These are phyloP conservation scores for Carterocephalus palaemon DNA, from an alignment of 2,888 invertebrate genomes.

Conservation along the genomic window DNA sequence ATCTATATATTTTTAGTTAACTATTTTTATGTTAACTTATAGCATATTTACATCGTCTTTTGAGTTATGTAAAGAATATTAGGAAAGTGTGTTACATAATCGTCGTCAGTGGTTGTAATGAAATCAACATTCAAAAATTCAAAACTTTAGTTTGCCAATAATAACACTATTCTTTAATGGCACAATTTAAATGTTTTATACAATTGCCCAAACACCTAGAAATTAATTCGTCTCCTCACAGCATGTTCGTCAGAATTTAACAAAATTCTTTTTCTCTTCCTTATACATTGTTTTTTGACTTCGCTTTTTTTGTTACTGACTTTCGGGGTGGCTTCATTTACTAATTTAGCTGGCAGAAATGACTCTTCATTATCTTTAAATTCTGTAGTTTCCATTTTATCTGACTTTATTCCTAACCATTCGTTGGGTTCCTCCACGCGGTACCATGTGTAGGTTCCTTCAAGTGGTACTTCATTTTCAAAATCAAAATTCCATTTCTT, in stretches of 20 bases:
- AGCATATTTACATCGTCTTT: too few species aligned
- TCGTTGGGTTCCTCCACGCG: constrained; percentile 32
- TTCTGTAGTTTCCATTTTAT: constrained; percentile 22
- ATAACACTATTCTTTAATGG: constrained; percentile 6
- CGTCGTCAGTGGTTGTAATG: too few species aligned
- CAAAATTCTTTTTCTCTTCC: constrained; percentile 31
- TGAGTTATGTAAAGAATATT: too few species aligned
- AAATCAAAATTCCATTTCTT: constrained; percentile 79
- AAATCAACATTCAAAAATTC: too few species aligned
- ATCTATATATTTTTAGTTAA: too few species aligned
- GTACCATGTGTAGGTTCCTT: constrained; percentile 73
- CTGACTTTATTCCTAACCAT: constrained; percentile 42
- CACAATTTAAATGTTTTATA: constrained; percentile 22
- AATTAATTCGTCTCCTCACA: constrained; percentile 48
- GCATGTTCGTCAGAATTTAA: constrained; percentile 31
- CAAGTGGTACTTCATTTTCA: constrained; percentile 58
- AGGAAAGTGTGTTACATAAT: too few species aligned
- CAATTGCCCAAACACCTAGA: constrained; percentile 32
- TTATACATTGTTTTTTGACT: constrained; percentile 29
- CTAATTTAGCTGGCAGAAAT: constrained; percentile 33
- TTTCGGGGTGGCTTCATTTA: constrained; percentile 49
- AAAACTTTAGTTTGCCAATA: too few species aligned
- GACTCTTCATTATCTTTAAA: constrained; percentile 29
- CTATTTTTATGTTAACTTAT: too few species aligned
- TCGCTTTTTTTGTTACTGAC: constrained; percentile 33